Evolutionary conservation across 53 echinoderm and acorn worm genomes (phyloP), one percentile per base, ranked within the genome.

Genomic region (Henricia sp.): DNA sequence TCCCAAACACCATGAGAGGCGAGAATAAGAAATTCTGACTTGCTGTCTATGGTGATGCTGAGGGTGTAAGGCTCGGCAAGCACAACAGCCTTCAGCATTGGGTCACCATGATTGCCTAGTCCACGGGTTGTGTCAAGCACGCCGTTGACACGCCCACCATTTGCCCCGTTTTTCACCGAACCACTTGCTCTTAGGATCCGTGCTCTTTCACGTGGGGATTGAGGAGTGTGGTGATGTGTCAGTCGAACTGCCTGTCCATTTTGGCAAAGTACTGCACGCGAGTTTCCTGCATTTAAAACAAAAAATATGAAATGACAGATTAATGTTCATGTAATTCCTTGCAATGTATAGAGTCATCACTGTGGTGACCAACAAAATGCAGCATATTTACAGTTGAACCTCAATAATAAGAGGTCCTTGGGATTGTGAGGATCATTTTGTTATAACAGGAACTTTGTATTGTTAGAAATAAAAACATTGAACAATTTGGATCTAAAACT

Each of bases 41-140:
- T 86, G 72, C 91, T 91, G 66, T 99, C 93, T 2, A 99, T 83
- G 23, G 83, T 90, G 28, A 92, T 84, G 26, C 95, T 91, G 36
- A 90, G 82, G 3, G 99, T 95, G 84, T 92, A 89, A n/a, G 99
- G 99, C 55, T 99, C 99, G 33, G 86, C 80, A 29, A 86, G 70
- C 38, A 99, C 95, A 11, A 93, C 99, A 21, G 88, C 89, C 62
- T 99, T 99, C 37, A 99, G 84, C 13, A 86, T 17, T 4, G 93
- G 99, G 54, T 99, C 99, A 41, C 99, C 99, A 82, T 99, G 95
- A 85, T 99, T 99, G 27, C 99, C 97, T 20, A 95, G 75, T 4
- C 99, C 99, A 35, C 99, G 85, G 43, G 99, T 95, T 43, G 99
- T 92, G 44, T 99, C 95, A 42, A 99, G 89, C 33, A 99, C 87